Base-by-base conservation (phyloP, 2,888 invertebrate genomes). In the Nematopogon swammerdamellus region DNA sequence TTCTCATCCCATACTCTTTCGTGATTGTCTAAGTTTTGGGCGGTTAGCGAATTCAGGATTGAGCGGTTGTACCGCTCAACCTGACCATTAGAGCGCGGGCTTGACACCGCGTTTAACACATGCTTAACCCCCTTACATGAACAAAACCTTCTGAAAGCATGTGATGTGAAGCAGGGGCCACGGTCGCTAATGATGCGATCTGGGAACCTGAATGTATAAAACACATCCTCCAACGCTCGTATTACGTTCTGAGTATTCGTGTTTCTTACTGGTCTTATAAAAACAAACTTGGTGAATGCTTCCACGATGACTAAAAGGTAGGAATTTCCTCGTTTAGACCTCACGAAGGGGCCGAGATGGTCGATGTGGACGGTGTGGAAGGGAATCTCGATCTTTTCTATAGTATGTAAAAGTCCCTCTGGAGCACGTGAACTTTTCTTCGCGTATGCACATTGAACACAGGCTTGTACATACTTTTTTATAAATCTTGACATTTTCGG, bases 1-100 rank as follows among this genome's bases (percentile, higher is more conserved):
- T 64, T 57, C 47, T 56, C 52, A 55, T 65, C 63, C 65, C 68
- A 67, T 44, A 55, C 56, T 20, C 59, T 62, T 49, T 63, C 64
- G 42, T 58, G 52, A 25, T 53, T 50, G n/a, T 57, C 49, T 11
- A 55, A 2, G 29, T 49, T 58, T 47, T 61, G 56, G 2, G 60
- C 59, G 17, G 57, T 55, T 11, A 59, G 46, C 2, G 61, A 57
- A 20, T 54, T 52, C 0, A 63, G 46, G n/a, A 64, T 50, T 1
- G 61, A 65, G 1, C 59, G 50, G 49, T 64, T 65, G 16, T 61
- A 54, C 18, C 63, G 50, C 49, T 56, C 68, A 2, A 53, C 53
- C 52, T 67, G 67, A 2, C 67, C 67, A 50, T 36, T 36, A 14
- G 14, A 36, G 11, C 36, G 8, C n/a, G 36, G 36, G n/a, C 36